These are phyloP conservation scores for Calcarius lapponicus DNA, from an alignment of 2,797 vertebrate genomes.

Conservation along the genomic window DNA sequence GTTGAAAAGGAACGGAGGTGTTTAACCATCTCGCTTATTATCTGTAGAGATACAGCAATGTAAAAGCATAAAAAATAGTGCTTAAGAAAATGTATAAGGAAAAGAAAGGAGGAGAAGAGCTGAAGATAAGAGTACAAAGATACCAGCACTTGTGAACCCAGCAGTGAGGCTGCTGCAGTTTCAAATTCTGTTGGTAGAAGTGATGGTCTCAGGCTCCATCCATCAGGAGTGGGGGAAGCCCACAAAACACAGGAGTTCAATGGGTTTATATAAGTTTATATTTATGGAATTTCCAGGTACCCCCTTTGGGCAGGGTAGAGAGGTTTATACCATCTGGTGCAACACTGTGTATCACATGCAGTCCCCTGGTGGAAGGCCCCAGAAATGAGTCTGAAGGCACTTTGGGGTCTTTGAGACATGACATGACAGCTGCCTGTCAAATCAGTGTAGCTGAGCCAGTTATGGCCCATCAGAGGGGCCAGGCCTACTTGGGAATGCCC, in stretches of 20 bases:
- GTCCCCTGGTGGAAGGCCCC: neutral
- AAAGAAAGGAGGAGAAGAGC: neutral
- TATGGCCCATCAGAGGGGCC: neutral
- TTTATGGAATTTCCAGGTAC: neutral
- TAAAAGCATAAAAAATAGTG: neutral
- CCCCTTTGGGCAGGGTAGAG: rapidly evolving
- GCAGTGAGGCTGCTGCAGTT: neutral
- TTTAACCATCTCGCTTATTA: neutral
- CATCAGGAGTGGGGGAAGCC: neutral
- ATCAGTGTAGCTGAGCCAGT: neutral
- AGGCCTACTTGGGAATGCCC: rapidly evolving
- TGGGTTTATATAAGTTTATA: neutral
- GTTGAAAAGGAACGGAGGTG: neutral
- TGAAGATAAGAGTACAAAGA: neutral
- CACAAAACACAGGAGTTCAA: rapidly evolving
- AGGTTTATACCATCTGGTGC: neutral
- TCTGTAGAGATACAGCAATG: neutral
- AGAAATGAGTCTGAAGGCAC: neutral
- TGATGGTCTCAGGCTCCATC: neutral
- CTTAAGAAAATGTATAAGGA: neutral
- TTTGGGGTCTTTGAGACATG: neutral
- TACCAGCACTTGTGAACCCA: neutral
- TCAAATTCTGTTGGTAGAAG: neutral
- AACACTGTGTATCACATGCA: neutral
- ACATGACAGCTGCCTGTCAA: neutral